Conservation (phyloP, 1,140 invertebrate species). For the Heliconius congener region DNA sequence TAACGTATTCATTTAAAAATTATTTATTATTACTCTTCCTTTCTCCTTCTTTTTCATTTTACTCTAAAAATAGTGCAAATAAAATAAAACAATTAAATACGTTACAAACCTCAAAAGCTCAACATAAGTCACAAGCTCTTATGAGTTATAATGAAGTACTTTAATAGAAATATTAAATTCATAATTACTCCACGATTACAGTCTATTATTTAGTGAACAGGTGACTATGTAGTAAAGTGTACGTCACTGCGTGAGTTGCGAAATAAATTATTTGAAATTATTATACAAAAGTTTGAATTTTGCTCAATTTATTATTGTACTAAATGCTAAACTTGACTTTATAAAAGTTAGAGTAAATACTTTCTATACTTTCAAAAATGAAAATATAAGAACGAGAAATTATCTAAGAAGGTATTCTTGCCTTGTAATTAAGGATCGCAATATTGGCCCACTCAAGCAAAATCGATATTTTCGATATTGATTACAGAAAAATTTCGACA, state of each 20-base stretch:
- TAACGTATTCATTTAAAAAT: no score
- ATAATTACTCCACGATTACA: constrained; percentile 1
- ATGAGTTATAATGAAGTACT: neutral
- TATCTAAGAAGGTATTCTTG: no score
- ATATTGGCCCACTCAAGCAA: no score
- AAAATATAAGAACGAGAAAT: no score
- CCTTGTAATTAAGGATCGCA: no score
- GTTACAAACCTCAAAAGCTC: neutral
- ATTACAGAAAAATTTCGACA: no score
- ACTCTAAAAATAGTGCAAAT: no score
- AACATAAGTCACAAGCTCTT: neutral
- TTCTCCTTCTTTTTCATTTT: no score
- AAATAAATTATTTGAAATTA: neutral
- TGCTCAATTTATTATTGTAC: neutral
- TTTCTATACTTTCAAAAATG: no score
- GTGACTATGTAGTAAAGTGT: neutral
- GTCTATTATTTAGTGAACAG: neutral
- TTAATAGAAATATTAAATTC: constrained; percentile 1
- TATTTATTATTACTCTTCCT: no score
- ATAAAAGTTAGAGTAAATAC: neutral
- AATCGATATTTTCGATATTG: no score
- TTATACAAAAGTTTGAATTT: constrained; percentile 3
- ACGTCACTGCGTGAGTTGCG: constrained; percentile 9
- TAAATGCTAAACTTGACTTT: neutral
- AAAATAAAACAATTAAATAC: neutral